A percentile compares a stretch with the other conserved stretches of the same genome.
Evolutionary conservation across 2,113 vertebrate species (phyloP).

Genomic region (Egretta garzetta): DNA sequence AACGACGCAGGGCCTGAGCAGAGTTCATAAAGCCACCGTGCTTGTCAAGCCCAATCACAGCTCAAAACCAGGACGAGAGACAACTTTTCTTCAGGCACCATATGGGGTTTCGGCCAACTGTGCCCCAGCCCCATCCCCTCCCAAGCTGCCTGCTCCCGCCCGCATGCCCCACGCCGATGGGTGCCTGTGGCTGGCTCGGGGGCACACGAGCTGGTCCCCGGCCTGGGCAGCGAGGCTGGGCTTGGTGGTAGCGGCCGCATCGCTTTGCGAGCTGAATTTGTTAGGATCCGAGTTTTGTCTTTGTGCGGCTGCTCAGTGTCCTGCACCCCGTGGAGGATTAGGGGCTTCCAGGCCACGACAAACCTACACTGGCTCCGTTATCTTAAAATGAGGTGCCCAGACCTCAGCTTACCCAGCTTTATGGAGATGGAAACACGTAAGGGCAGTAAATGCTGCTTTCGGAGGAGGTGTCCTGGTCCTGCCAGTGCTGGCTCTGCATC

Average conservation of each 20-base stretch:
- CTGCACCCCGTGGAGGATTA: neutral
- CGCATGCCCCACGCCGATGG: rapidly evolving
- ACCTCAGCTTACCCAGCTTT: neutral
- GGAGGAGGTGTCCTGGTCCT: neutral
- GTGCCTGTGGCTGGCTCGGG: neutral
- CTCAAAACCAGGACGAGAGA: neutral
- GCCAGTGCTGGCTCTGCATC: neutral
- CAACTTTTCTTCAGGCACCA: neutral
- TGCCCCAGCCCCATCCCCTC: neutral
- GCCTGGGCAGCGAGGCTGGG: rapidly evolving
- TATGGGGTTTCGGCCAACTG: neutral
- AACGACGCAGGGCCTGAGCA: rapidly evolving
- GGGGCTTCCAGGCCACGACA: neutral
- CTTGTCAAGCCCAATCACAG: neutral
- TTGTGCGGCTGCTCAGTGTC: rapidly evolving
- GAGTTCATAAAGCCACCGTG: neutral
- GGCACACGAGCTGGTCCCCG: rapidly evolving
- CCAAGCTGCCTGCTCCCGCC: neutral
- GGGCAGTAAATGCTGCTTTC: neutral
- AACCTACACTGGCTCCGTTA: neutral
- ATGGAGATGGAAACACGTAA: neutral
- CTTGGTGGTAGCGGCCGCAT: neutral
- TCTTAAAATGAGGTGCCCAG: neutral
- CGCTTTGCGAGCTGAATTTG: rapidly evolving
- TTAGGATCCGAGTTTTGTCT: neutral